Percentiles rank a stretch among this genome's conserved stretches.
Evolutionary conservation across 2,888 invertebrate species (phyloP).

Genomic region (Pediacus dermestoides): DNA sequence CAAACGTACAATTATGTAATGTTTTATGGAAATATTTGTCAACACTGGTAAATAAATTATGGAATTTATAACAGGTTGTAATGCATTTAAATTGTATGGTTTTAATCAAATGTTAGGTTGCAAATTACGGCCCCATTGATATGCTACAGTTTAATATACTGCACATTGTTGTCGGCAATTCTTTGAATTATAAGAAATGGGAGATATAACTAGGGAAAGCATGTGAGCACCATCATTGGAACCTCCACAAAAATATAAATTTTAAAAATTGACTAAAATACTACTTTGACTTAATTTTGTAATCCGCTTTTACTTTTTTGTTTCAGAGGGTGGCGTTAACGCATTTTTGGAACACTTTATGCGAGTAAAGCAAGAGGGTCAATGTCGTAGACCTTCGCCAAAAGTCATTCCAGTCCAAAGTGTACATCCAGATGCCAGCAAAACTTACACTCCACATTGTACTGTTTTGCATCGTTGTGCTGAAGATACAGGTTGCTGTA

Average conservation of each 20-base stretch:
- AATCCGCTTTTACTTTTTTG: slow-evolving; percentile 16
- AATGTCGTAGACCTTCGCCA: slow-evolving; percentile 68
- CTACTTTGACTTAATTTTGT: too few relatives aligned
- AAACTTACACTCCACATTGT: slow-evolving; percentile 78
- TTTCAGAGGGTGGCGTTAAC: slow-evolving; percentile 43
- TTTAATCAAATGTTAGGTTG: too few relatives aligned
- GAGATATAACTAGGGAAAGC: too few relatives aligned
- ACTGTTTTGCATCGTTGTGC: slow-evolving; percentile 83
- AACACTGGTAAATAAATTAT: slow-evolving; percentile 1
- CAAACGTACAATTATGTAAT: neutral
- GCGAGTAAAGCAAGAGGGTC: slow-evolving; percentile 51
- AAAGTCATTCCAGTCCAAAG: slow-evolving; percentile 73
- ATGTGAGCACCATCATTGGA: too few relatives aligned
- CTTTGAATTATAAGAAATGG: neutral
- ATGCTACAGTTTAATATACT: too few relatives aligned
- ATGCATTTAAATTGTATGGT: too few relatives aligned
- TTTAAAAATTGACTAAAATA: too few relatives aligned
- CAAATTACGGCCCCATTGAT: too few relatives aligned
- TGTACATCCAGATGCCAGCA: slow-evolving; percentile 66
- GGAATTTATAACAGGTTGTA: neutral
- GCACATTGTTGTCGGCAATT: neutral
- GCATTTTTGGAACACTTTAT: slow-evolving; percentile 41
- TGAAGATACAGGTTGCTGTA: slow-evolving; percentile 85
- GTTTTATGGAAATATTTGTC: slow-evolving; percentile 1
- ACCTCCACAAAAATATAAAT: too few relatives aligned